Evolutionary conservation across 2,113 vertebrate genomes (phyloP).

Genomic region (Smithornis capensis): DNA sequence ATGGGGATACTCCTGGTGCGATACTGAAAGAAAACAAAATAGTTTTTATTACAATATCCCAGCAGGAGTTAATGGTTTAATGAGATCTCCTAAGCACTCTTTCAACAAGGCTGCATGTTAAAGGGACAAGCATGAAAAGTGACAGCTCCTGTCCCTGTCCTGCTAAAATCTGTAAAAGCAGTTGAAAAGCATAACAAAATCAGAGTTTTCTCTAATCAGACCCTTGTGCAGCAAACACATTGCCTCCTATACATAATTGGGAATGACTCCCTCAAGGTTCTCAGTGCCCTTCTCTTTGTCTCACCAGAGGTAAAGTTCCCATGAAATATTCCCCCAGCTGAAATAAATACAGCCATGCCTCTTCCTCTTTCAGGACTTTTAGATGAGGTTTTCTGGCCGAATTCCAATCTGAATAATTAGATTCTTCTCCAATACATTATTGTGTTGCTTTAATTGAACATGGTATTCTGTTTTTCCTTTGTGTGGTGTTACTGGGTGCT

Average conservation of each 20-base stretch:
- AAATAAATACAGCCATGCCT: background rate
- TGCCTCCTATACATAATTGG: background rate
- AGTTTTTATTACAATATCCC: background rate
- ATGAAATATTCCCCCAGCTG: background rate
- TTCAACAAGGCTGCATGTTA: background rate
- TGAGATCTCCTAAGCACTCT: background rate
- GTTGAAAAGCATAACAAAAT: background rate
- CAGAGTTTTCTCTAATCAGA: background rate
- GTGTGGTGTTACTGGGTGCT: background rate
- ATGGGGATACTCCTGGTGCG: slow-evolving; percentile 88
- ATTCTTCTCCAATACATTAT: background rate
- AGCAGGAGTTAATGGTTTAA: background rate
- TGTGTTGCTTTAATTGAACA: background rate
- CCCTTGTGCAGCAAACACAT: background rate
- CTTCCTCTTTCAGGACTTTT: background rate
- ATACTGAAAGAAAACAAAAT: slow-evolving; percentile 77
- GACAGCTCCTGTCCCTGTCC: background rate
- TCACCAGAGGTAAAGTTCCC: background rate
- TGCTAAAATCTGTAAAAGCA: background rate
- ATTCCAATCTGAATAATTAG: background rate
- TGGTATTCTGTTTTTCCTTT: background rate
- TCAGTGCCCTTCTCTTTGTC: background rate
- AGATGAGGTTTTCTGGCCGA: background rate
- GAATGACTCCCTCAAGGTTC: background rate
- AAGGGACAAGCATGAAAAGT: background rate